A percentile compares a stretch with the other conserved stretches of the same genome.
Evolutionary conservation across 2,888 invertebrate species (phyloP).

Genomic region (Aphidius colemani): DNA sequence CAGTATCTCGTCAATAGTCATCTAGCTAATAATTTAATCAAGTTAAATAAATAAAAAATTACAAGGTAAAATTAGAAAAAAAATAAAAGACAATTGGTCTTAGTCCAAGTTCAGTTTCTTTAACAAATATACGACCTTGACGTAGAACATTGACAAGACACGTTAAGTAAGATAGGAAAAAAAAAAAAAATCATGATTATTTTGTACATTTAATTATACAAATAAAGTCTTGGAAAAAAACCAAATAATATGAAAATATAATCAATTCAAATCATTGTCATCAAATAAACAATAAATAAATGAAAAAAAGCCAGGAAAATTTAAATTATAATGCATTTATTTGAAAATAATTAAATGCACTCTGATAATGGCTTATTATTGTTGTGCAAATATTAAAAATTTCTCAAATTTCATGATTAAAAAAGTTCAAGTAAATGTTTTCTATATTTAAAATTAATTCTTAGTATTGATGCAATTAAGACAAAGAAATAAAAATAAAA

Average conservation of each 20-base stretch:
- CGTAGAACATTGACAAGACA: too few relatives aligned
- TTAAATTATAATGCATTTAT: too few relatives aligned
- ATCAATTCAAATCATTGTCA: neutral
- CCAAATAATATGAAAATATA: neutral
- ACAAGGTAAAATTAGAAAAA: neutral
- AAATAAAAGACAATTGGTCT: constrained; percentile 12
- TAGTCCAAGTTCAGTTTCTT: constrained; percentile 20
- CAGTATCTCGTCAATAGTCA: neutral
- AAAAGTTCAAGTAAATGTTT: too few relatives aligned
- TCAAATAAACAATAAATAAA: too few relatives aligned
- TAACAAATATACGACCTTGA: constrained; percentile 15
- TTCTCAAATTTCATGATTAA: too few relatives aligned
- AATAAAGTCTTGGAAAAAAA: neutral
- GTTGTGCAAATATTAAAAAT: too few relatives aligned
- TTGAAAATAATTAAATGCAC: too few relatives aligned
- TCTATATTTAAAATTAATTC: too few relatives aligned
- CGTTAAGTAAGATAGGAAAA: neutral
- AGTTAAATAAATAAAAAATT: neutral
- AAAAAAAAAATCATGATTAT: neutral
- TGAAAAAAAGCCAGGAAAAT: too few relatives aligned
- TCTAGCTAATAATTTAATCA: neutral
- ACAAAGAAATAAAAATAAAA: too few relatives aligned
- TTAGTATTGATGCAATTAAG: too few relatives aligned
- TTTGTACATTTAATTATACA: constrained; percentile 3
- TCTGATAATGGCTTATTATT: too few relatives aligned